Percentiles rank a stretch among this genome's conserved stretches.
phyloP scores from a whole-genome alignment of 2,888 invertebrate genomes.

The Drosophila nigricruria region DNA sequence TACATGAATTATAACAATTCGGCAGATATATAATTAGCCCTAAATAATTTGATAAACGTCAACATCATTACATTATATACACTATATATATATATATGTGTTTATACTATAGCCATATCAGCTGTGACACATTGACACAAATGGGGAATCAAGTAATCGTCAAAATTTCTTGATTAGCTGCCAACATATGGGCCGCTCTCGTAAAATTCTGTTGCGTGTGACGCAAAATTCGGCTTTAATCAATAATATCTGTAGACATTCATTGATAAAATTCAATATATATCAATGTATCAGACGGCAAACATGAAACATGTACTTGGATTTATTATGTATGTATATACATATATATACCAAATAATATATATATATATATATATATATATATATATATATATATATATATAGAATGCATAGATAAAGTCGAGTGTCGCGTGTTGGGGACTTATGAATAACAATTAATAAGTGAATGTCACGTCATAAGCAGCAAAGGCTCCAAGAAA shows the following conservation, averaged over 20 bases:
- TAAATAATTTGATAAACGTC: neutral
- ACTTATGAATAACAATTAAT: slow-evolving; percentile 7
- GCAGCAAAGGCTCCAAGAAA: neutral
- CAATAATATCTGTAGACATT: slow-evolving; percentile 20
- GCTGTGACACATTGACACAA: slow-evolving; percentile 40
- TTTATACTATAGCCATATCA: neutral
- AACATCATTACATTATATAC: neutral
- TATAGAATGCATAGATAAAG: slow-evolving; percentile 13
- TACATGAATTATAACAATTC: neutral
- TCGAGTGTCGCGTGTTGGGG: slow-evolving; percentile 3
- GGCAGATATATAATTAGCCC: slow-evolving; percentile 15
- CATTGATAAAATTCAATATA: slow-evolving; percentile 13
- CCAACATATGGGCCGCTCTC: slow-evolving; percentile 19
- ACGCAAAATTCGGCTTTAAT: slow-evolving; percentile 31
- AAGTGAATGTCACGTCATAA: slow-evolving; percentile 8
- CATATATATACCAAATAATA: too few relatives aligned
- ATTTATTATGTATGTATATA: slow-evolving; percentile 9
- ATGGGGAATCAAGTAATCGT: slow-evolving; percentile 25
- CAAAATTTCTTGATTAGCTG: slow-evolving; percentile 33
- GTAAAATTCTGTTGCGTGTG: neutral
- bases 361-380: neutral
- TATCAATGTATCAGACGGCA: neutral
- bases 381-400: neutral
- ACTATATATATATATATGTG: neutral
- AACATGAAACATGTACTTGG: slow-evolving; percentile 16